Evolutionary conservation across 2,113 vertebrate genomes (phyloP), one percentile per base, ranked within the genome.

Genomic region (Otus sunia): DNA sequence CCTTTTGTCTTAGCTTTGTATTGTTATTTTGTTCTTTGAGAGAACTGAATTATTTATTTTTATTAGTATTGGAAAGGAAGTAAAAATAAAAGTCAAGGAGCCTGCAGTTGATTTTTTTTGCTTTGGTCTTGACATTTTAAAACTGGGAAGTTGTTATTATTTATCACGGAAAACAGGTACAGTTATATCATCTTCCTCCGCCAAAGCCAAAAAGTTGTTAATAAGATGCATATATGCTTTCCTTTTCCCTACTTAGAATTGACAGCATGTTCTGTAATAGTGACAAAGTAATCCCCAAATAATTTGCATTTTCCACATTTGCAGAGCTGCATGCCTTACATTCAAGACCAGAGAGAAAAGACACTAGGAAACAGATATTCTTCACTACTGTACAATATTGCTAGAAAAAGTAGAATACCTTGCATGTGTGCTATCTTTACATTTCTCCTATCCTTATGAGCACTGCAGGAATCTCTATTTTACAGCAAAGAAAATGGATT

Each of bases 391-490:
- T 25, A n/a, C 19, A 52, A 50, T 79, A 67, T 22, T 64, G 45
- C 15, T n/a, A 72, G 69, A 59, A 92, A 78, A 88, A 77, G 29
- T 55, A 75, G 75, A 75, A 84, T 76, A 39, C 11, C 79, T 49
- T 92, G 36, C 63, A 67, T 17, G 30, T 90, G 62, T 88, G 64
- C 47, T 97, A 17, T 68, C 82, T 92, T 95, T 90, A 62, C 19
- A 25, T 69, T 88, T 93, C 72, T 94, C 73, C 88, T 94, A 32
- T 79, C 62, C 26, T 75, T 94, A 68, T 55, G 50, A 94, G 68
- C 92, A 55, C 94, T 94, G 78, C 89, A 87, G 94, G 93, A 88
- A 88, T 94, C 87, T 85, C 64, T 86, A 78, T 91, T 95, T 97
- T 64, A 62, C 62, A 92, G 78, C 76, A 97, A 96, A 97, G 87